These are phyloP conservation scores for Hydraecia micacea DNA, from an alignment of 2,888 invertebrate species.

Conservation along the genomic window DNA sequence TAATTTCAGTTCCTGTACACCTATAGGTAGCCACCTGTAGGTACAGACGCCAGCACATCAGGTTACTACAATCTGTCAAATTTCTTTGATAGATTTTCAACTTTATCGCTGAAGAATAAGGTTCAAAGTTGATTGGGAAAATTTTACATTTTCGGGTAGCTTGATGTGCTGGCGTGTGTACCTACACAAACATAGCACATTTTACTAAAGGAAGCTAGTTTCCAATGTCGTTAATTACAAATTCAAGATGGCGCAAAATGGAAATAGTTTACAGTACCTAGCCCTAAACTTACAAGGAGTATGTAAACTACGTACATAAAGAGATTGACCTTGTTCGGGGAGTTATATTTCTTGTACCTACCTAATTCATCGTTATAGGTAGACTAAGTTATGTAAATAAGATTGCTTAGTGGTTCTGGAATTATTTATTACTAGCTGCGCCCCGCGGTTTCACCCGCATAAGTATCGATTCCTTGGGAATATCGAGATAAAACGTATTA, in stretches of 20 bases:
- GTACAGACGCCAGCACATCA: too few species aligned
- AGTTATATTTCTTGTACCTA: slow-evolving; percentile 8
- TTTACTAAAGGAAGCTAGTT: slow-evolving; percentile 4
- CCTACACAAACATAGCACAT: neutral
- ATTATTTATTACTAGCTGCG: neutral
- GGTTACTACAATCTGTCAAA: too few species aligned
- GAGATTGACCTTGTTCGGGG: slow-evolving; percentile 8
- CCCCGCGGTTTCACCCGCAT: too few species aligned
- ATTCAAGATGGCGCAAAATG: slow-evolving; percentile 35
- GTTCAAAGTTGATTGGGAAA: too few species aligned
- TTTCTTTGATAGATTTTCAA: too few species aligned
- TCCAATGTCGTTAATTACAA: slow-evolving; percentile 32
- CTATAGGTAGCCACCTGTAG: neutral
- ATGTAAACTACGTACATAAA: slow-evolving; percentile 23
- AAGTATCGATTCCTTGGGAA: too few species aligned
- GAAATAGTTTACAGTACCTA: slow-evolving; percentile 26
- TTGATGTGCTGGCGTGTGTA: too few species aligned
- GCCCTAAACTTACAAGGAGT: slow-evolving; percentile 11
- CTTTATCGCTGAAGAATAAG: too few species aligned
- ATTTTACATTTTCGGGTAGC: too few species aligned
- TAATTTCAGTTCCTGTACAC: neutral
- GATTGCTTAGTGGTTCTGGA: neutral
- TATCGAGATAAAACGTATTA: too few species aligned
- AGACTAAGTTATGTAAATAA: neutral
- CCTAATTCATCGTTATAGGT: neutral